Percentiles rank a stretch among this genome's conserved stretches.
These are phyloP conservation scores for Sanderia malayensis DNA, from an alignment of 30 jellyfish, hydroid and myxozoan genomes.

Conservation along the genomic window DNA sequence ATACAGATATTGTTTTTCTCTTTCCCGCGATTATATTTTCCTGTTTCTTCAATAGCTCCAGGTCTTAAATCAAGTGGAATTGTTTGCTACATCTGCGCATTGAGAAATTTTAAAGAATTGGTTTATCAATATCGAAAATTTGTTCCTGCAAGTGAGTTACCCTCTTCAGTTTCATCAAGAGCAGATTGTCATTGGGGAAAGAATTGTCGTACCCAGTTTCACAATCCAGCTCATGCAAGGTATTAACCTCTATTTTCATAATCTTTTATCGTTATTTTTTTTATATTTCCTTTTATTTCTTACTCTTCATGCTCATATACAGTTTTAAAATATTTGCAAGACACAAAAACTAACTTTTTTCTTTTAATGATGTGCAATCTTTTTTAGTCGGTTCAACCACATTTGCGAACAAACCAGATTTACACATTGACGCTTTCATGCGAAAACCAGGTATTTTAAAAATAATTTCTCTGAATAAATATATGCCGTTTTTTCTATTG, in stretches of 20 bases:
- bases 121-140: conserved; percentile 56
- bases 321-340: not conserved
- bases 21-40: not conserved
- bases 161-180: conserved; percentile 47
- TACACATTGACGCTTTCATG: no score
- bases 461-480: no score
- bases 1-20: not conserved
- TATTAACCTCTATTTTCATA: not conserved
- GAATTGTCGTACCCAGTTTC: conserved; percentile 73
- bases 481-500: no score
- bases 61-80: conserved; percentile 27
- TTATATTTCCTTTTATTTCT: not conserved
- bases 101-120: conserved; percentile 51
- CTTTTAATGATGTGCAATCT: no score
- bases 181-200: conserved; percentile 78
- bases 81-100: conserved; percentile 66
- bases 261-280: not conserved
- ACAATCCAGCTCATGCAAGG: conserved; percentile 76
- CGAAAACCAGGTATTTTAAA: no score
- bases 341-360: not conserved
- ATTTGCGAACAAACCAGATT: conserved; percentile 84
- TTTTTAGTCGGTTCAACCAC: conserved; percentile 70
- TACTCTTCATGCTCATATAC: not conserved
- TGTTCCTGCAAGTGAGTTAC: conserved; percentile 49
- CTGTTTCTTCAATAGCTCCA: conserved; percentile 13